These are phyloP conservation scores for Australoheros facetus DNA, from an alignment of 2,797 vertebrate species.

Conservation along the genomic window DNA sequence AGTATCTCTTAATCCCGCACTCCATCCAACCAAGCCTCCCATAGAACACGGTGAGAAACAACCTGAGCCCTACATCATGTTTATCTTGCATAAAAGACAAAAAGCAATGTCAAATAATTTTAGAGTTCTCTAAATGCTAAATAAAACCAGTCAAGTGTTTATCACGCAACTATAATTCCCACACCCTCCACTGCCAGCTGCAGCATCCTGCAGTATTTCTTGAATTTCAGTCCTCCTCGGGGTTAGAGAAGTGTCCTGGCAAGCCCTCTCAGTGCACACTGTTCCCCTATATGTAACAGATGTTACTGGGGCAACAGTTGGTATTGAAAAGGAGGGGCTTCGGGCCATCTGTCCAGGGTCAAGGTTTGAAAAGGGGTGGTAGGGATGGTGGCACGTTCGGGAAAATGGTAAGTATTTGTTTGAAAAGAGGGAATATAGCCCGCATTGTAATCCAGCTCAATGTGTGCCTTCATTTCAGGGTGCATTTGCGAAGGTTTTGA, in stretches of 20 bases:
- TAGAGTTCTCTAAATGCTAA: not conserved
- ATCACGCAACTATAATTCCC: slow-evolving; percentile 3
- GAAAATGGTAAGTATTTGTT: slow-evolving; percentile 70
- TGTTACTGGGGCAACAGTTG: slow-evolving; percentile 88
- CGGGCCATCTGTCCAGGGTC: slow-evolving; percentile 87
- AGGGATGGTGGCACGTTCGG: slow-evolving; percentile 75
- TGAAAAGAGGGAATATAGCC: slow-evolving; percentile 65
- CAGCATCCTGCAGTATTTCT: slow-evolving; percentile 33
- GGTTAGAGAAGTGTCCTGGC: slow-evolving; percentile 49
- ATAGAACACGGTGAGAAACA: slow-evolving; percentile 19
- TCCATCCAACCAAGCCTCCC: slow-evolving; percentile 26
- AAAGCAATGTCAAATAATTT: not conserved
- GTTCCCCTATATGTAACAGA: slow-evolving; percentile 81
- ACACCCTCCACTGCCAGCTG: slow-evolving; percentile 3
- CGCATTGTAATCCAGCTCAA: slow-evolving; percentile 67
- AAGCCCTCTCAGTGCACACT: slow-evolving; percentile 55
- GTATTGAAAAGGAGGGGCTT: slow-evolving; percentile 83
- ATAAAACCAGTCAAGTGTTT: not conserved
- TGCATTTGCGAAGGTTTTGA: slow-evolving; percentile 48
- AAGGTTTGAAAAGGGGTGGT: slow-evolving; percentile 81
- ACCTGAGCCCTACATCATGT: not conserved
- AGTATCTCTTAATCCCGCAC: slow-evolving; percentile 75
- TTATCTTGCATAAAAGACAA: not conserved
- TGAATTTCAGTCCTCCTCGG: slow-evolving; percentile 30
- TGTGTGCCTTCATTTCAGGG: slow-evolving; percentile 59